Conservation (phyloP, 2,113 vertebrate species). For the Bubo scandiacus region DNA sequence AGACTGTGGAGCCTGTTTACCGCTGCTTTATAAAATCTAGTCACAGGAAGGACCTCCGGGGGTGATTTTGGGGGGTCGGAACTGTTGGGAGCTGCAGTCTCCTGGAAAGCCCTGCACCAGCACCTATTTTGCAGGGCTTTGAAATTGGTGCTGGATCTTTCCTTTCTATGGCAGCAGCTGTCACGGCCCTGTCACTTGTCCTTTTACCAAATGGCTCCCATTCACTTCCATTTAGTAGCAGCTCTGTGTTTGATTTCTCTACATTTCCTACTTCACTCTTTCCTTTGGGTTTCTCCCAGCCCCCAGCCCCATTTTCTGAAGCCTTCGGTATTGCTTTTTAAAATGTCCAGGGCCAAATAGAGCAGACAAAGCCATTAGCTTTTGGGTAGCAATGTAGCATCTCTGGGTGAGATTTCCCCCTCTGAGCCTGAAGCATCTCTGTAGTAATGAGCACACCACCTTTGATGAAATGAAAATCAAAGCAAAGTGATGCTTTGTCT, state of each 20-base stretch:
- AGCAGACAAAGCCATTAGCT: neutral
- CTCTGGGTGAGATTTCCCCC: neutral
- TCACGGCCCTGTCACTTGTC: neutral
- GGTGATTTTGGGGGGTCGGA: neutral
- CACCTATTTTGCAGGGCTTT: neutral
- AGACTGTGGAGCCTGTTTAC: neutral
- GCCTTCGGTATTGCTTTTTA: neutral
- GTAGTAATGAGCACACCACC: neutral
- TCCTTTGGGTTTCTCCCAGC: neutral
- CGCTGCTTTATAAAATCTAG: neutral
- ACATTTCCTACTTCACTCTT: neutral
- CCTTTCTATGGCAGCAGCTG: neutral
- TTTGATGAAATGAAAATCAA: slow-evolving; percentile 43
- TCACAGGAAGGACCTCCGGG: neutral
- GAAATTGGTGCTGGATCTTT: neutral
- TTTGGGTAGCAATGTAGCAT: neutral
- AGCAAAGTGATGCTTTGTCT: neutral
- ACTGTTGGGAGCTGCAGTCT: neutral
- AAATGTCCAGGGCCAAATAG: neutral
- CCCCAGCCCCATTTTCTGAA: neutral
- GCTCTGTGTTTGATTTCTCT: neutral
- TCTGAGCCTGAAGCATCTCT: neutral
- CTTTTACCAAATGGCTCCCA: neutral
- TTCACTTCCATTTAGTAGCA: neutral
- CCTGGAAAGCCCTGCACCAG: neutral